Base-by-base conservation (phyloP, 92 coral and sea anemone species). In the Siderastrea siderea region DNA sequence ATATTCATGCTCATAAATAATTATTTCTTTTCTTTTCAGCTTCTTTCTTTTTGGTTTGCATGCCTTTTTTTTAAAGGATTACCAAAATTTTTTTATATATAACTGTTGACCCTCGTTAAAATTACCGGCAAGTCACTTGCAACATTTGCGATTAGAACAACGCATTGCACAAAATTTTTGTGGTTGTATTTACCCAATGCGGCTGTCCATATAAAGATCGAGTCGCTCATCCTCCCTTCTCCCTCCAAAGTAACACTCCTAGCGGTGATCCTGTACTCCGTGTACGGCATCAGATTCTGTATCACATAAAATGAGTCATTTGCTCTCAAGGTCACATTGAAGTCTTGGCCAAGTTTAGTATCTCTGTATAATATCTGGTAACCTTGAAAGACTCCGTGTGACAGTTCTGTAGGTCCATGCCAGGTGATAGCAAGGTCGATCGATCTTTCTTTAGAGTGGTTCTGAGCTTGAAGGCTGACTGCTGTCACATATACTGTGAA, bases 331-430 rank as follows among this genome's bases (percentile, higher is more conserved):
- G 68, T 82, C 8, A 82, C 78, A n/a, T 82, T 82, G 15, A 11
- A 69, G 17, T 82, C 77, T 5, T 69, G 60, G 10, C 50, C 86
- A 47, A n/a, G 77, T 55, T 59, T 82, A 10, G 69, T 82, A 46
- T 82, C 78, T 12, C 57, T 54, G 65, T 70, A 82, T 10, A 82
- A 82, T 54, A 82, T 57, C 57, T 82, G 77, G n/a, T 69, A 82
- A 82, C 86, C 86, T 70, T 82, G 86, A 47, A 82, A 82, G 55
- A 82, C 43, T n/a, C 86, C 86, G 13, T 82, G 86, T 46, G 3
- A 4, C 47, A 82, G 70, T n/a, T 82, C 69, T 3, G 16, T 6
- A 14, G 86, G 86, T 46, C 86, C 86, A 47, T 10, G 46, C 86
- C 86, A 82, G 3, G 77, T 58, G 55, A 82, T 71, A 5, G 58